Evolutionary conservation across 2,797 vertebrate species (phyloP).

Genomic region (Loriculus beryllinus): DNA sequence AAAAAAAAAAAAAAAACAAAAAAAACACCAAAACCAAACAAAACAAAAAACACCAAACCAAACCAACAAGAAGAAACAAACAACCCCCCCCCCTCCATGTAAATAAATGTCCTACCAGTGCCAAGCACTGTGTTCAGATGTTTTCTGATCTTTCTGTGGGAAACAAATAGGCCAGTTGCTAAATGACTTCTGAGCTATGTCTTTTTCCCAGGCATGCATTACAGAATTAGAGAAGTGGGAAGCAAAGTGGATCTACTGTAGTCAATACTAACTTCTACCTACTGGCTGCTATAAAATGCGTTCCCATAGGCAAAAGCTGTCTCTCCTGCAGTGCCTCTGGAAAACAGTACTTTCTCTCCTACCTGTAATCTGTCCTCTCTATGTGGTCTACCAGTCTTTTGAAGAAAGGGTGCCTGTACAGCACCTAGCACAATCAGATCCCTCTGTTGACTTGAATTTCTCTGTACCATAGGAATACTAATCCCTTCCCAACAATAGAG

Average conservation of each 20-base stretch:
- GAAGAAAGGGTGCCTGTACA: not conserved
- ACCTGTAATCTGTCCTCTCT: not conserved
- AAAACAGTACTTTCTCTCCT: not conserved
- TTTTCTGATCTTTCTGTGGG: not conserved
- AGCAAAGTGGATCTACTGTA: not conserved
- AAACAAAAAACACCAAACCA: not conserved
- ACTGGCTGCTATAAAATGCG: not conserved
- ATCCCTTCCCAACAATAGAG: slow-evolving; percentile 61
- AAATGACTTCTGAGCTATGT: not conserved
- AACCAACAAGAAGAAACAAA: not conserved
- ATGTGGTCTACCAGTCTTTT: not conserved
- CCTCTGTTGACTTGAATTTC: slow-evolving; percentile 31
- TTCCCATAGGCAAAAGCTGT: not conserved
- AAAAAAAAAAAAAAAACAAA: not conserved
- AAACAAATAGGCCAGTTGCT: not conserved
- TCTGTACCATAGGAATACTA: slow-evolving; percentile 41
- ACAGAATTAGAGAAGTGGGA: not conserved
- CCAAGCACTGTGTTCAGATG: not conserved
- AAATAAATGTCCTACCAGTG: not conserved
- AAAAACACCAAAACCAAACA: too few relatives aligned
- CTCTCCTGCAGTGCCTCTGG: not conserved
- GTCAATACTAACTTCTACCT: not conserved
- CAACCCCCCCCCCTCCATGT: not conserved
- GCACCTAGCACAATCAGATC: slow-evolving; percentile 26
- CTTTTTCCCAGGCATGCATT: not conserved